Conservation (phyloP, 2,888 invertebrate species). For the Athetis lepigone region DNA sequence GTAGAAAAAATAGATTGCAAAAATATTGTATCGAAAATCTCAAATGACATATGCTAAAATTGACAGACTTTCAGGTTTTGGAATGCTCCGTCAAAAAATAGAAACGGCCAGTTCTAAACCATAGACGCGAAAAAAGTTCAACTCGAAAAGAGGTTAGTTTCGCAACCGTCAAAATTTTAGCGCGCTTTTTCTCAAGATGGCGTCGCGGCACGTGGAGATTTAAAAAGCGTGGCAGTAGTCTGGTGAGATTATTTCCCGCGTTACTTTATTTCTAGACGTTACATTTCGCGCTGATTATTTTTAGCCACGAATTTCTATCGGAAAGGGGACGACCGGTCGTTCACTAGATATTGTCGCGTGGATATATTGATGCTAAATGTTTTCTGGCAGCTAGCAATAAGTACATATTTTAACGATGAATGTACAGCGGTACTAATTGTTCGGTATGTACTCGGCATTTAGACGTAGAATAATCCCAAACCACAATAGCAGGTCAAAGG, state of each 20-base stretch:
- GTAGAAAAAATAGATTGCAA: conserved; percentile 63
- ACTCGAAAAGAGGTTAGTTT: conserved; percentile 45
- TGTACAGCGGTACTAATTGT: conserved; percentile 1
- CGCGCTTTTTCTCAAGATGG: conserved; percentile 71
- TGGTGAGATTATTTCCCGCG: conserved; percentile 70
- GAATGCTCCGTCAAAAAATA: conserved; percentile 49
- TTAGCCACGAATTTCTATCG: conserved; percentile 71
- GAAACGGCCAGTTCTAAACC: conserved; percentile 54
- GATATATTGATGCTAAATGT: conserved; percentile 57
- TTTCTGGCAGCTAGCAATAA: conserved; percentile 36
- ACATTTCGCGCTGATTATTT: conserved; percentile 80
- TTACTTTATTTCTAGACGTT: conserved; percentile 82
- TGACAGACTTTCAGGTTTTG: conserved; percentile 57
- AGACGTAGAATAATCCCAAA: no score
- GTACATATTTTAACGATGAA: conserved; percentile 23
- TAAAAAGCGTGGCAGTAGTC: conserved; percentile 71
- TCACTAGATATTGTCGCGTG: conserved; percentile 70
- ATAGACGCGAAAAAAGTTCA: conserved; percentile 50
- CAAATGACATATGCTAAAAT: conserved; percentile 55
- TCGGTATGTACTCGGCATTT: not conserved
- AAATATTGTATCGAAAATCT: conserved; percentile 63
- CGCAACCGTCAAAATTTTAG: conserved; percentile 56
- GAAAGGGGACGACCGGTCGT: conserved; percentile 68
- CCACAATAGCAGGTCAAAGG: no score
- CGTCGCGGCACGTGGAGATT: conserved; percentile 63